A percentile compares a stretch with the other conserved stretches of the same genome.
Conservation (phyloP, 2,888 invertebrate species). For the Coleophora deauratella region DNA sequence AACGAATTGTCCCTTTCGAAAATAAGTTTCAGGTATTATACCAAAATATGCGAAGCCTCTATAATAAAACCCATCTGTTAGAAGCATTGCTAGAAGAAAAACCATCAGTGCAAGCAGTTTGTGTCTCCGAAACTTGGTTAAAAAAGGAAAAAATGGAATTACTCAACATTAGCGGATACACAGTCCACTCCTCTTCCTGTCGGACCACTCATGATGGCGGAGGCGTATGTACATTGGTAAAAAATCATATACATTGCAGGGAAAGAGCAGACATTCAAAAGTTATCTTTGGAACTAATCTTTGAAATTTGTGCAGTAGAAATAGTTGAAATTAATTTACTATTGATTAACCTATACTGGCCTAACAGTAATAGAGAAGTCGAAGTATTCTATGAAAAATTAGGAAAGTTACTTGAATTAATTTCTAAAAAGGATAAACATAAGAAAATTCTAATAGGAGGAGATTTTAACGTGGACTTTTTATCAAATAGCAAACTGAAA, state of each 20-base stretch:
- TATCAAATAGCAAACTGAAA: not conserved
- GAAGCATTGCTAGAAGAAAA: too few species aligned
- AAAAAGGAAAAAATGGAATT: too few species aligned
- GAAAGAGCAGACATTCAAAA: not conserved
- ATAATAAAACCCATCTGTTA: too few species aligned
- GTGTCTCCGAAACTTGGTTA: too few species aligned
- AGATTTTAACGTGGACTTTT: not conserved
- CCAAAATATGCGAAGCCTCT: too few species aligned
- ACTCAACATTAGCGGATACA: too few species aligned
- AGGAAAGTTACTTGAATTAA: not conserved
- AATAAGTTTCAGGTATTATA: too few species aligned
- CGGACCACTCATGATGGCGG: slow-evolving; percentile 10
- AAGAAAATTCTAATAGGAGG: not conserved
- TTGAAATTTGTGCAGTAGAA: slow-evolving; percentile 14
- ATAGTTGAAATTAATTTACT: slow-evolving; percentile 7
- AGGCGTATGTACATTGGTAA: slow-evolving; percentile 12
- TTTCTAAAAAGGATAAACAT: not conserved
- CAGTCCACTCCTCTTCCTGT: slow-evolving; percentile 6
- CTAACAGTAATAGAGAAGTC: too few species aligned
- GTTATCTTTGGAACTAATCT: not conserved
- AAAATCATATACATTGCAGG: not conserved
- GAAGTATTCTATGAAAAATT: slow-evolving; percentile 11
- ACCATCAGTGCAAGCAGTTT: too few species aligned
- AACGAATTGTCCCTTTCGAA: too few species aligned
- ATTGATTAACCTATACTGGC: slow-evolving; percentile 16